These are phyloP conservation scores for Dendrocopos noguchii DNA, from an alignment of 2,113 vertebrate species.

Conservation along the genomic window DNA sequence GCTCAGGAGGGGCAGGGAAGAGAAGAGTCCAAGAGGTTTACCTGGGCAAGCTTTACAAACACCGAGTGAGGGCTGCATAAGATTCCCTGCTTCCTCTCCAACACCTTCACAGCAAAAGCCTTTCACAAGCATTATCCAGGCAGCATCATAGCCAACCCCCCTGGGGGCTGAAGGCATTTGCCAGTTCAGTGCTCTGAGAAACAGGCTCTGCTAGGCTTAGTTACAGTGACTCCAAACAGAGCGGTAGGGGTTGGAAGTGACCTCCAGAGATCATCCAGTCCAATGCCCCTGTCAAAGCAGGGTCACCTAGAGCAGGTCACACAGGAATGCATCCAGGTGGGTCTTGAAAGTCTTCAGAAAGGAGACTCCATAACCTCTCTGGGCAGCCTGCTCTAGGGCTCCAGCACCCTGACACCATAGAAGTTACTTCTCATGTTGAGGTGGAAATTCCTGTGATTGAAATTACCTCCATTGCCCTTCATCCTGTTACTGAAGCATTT, in stretches of 20 bases:
- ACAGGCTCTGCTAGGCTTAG: background rate
- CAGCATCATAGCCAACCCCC: slow-evolving; percentile 35
- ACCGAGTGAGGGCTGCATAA: background rate
- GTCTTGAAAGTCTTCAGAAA: too few species aligned
- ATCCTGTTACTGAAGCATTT: background rate
- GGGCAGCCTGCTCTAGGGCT: too few species aligned
- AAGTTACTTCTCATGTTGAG: too few species aligned
- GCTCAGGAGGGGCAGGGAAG: background rate
- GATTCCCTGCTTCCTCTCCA: background rate
- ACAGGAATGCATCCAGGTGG: too few species aligned
- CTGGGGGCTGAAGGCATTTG: background rate
- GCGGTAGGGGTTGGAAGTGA: too few species aligned
- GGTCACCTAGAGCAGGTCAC: too few species aligned
- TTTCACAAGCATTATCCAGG: background rate
- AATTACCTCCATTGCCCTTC: too few species aligned
- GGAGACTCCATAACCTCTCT: too few species aligned
- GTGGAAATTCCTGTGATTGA: too few species aligned
- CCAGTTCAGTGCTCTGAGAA: slow-evolving; percentile 16
- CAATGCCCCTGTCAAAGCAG: too few species aligned
- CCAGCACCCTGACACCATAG: too few species aligned
- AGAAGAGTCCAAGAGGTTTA: background rate
- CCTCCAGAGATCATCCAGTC: too few species aligned
- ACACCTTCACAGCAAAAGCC: background rate
- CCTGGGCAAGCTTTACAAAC: background rate
- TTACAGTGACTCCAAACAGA: background rate